Percentiles rank a stretch among this genome's conserved stretches.
Conservation (phyloP, 2,113 vertebrate species). For the Rynchops niger region DNA sequence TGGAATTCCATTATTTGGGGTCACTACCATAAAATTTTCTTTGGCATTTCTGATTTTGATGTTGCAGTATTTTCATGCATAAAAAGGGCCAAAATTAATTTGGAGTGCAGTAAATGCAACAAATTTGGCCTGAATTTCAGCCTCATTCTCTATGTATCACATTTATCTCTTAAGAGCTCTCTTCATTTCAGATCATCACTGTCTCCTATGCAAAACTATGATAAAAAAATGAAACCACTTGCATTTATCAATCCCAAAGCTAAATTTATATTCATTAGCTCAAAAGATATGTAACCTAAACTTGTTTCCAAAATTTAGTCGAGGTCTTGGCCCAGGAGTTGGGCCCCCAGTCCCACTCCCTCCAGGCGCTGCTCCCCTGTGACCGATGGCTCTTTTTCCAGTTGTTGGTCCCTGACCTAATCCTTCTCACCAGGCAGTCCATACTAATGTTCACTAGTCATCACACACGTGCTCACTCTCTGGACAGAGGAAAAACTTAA, state of each 20-base stretch:
- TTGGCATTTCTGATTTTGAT: neutral
- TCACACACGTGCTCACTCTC: neutral
- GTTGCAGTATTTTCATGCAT: neutral
- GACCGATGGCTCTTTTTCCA: neutral
- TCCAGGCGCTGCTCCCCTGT: neutral
- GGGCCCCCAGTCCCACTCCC: neutral
- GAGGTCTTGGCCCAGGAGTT: neutral
- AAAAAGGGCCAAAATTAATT: neutral
- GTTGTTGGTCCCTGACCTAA: neutral
- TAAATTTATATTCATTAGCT: neutral
- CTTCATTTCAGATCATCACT: neutral
- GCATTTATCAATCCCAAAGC: neutral
- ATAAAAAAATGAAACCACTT: neutral
- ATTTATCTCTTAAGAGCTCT: neutral
- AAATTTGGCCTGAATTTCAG: neutral
- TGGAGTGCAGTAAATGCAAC: neutral
- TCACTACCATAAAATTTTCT: neutral
- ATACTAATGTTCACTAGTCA: neutral
- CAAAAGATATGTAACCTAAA: neutral
- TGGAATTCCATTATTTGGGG: neutral
- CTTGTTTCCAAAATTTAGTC: neutral
- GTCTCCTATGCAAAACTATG: neutral
- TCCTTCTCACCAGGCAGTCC: neutral
- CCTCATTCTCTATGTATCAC: neutral
- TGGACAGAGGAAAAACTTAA: neutral